Base-by-base conservation (phyloP, 2,113 vertebrate genomes). In the Candoia aspera region DNA sequence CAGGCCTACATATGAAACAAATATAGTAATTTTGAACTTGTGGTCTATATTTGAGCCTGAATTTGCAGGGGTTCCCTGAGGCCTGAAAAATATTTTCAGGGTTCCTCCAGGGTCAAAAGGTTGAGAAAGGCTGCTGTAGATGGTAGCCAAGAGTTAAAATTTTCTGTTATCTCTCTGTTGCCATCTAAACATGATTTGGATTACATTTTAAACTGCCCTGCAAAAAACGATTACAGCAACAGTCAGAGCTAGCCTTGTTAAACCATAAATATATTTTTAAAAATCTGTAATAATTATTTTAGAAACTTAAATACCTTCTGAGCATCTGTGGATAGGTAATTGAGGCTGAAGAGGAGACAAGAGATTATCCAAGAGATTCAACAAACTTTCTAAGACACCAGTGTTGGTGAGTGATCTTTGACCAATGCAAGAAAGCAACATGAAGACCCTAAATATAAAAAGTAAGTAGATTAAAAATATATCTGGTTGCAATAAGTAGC, bases 401-500 rank as follows among this genome's bases (percentile, higher is more conserved):
- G 99, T 99, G 97, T 99, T 99, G 97, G 99, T 99, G 95, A 99
- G 97, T 8, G 99, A 99, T 97, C 99, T 98, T 96, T 99, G 99
- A 96, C 99, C 99, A 95, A 99, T 99, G 97, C 99, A 99, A 94
- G 99, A 99, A 96, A 99, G 98, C 88, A 99, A 98, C 98, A 99
- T 99, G 96, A 99, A 99, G 92, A 99, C 99, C 95, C 99, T 99
- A 96, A 93, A 96, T 96, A 94, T 17, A 94, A 95, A 96, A 21
- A 96, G 23, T 55, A 46, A 53, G 49, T 33, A 17, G 6, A 19
- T 54, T 64, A 17, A 85, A 23, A 42, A 4, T 8, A 60, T 19
- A 9, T 9, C 59, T 54, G 73, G 8, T 15, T 79, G 8, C 33
- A 42, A 37, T 79, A 21, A 12, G 8, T 33, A 62, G 17, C 29